Evolutionary conservation across 2,113 vertebrate genomes (phyloP), one percentile per base, ranked within the genome.

Genomic region (Genyomyrus donnyi): DNA sequence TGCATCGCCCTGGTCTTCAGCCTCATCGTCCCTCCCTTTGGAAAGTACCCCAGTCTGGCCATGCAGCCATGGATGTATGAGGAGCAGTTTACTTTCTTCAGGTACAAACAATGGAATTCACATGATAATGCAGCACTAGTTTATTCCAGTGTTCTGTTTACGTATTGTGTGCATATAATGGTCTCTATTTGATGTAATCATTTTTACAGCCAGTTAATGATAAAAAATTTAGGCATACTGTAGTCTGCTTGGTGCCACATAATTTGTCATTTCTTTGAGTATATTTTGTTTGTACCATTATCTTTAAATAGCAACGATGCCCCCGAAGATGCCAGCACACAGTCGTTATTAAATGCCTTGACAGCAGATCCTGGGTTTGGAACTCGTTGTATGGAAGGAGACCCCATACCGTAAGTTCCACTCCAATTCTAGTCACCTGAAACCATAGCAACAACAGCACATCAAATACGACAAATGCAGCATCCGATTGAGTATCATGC

Each of bases 51-150:
- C 24, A 98, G 96, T 92, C 93, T 99, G 93, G 98, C 98, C 90
- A 94, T 99, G 86, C 97, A 99, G 89, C 98, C 98, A 0, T 99
- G 98, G 98, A 99, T 99, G 97, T 99, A 99, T 80, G 95, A 97
- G 2, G 96, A 99, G 39, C 98, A 99, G 92, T 97, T 97, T 46
- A 98, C 97, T 21, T 99, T 99, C 91, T 93, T 98, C 94, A 99
- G 98, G 98, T 99, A 94, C 53, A 90, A 56, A 27, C 86, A 24
- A 39, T 19, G 50, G 83, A 42, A 80, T 80, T 80, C 35, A 35
- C 35, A 15, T 80, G 31, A 80, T 91, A 46, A 87, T 62, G 3
- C 35, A 42, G 35, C 21, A 62, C 35, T 21, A 4, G 48, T 2
- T 89, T 52, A 35, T 2, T 9, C 56, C 21, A 52, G 27, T 74